Evolutionary conservation across 2,113 vertebrate species (phyloP).

Genomic region (Cricetomys ansorgei): DNA sequence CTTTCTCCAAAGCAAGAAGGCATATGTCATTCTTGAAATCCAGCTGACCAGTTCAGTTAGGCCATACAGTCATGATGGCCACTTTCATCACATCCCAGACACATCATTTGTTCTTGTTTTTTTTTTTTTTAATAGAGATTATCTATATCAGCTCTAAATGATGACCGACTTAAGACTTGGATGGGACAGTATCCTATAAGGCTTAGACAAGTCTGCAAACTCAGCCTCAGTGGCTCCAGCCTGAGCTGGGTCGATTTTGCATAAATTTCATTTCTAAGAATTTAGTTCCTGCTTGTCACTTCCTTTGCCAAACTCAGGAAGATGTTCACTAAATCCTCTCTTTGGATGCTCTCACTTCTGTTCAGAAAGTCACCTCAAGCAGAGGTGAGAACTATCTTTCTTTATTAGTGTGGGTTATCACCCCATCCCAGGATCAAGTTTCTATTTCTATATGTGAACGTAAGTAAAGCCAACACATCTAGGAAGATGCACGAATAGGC

Average conservation of each 20-base stretch:
- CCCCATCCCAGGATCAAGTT: fast-evolving
- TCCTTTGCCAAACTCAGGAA: not conserved
- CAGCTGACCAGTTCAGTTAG: not conserved
- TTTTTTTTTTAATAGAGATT: not conserved
- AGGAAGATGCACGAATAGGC: too few relatives aligned
- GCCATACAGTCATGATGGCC: too few relatives aligned
- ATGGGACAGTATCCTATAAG: not conserved
- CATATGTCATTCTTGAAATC: not conserved
- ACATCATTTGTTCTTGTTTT: not conserved
- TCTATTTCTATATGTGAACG: not conserved
- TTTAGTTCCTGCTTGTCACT: not conserved
- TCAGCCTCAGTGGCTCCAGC: too few relatives aligned
- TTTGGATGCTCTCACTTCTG: not conserved
- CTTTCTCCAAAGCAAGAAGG: not conserved
- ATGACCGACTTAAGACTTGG: not conserved
- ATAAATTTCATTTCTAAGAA: too few relatives aligned
- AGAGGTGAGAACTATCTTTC: not conserved
- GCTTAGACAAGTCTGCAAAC: not conserved
- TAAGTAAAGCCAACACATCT: not conserved
- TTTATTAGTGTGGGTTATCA: not conserved
- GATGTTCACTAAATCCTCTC: not conserved
- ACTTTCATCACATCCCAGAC: not conserved
- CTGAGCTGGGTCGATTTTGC: too few relatives aligned
- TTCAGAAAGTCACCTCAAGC: not conserved
- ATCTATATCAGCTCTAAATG: not conserved